These are phyloP conservation scores for Octopus sinensis DNA, from an alignment of 1,140 invertebrate genomes.

Conservation along the genomic window DNA sequence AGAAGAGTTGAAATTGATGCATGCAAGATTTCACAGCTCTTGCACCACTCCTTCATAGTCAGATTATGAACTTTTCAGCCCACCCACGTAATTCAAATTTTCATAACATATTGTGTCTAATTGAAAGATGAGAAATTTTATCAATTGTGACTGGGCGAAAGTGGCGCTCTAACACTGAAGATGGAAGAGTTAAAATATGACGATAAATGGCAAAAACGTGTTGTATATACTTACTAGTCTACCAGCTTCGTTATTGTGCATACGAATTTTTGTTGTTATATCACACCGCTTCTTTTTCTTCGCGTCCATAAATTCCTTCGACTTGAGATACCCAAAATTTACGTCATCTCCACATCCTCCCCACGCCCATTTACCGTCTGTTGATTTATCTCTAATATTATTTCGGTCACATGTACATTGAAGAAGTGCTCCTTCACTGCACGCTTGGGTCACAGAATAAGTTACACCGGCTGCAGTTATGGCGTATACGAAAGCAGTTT, in stretches of 20 bases:
- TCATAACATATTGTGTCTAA: too few relatives aligned
- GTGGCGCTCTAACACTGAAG: too few relatives aligned
- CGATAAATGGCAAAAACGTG: too few relatives aligned
- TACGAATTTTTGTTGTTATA: conserved; percentile 48
- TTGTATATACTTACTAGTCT: conserved; percentile 41
- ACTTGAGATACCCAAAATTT: conserved; percentile 91
- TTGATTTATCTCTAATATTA: conserved; percentile 46
- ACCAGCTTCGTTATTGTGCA: conserved; percentile 57
- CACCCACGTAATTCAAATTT: too few relatives aligned
- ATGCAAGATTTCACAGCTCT: too few relatives aligned
- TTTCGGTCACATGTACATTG: conserved; percentile 52
- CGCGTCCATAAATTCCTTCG: conserved; percentile 87
- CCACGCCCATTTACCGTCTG: conserved; percentile 89
- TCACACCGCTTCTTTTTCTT: conserved; percentile 57
- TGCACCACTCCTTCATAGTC: too few relatives aligned
- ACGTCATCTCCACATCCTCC: conserved; percentile 94
- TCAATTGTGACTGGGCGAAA: too few relatives aligned
- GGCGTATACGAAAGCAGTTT: conserved; percentile 87
- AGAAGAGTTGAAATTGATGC: too few relatives aligned
- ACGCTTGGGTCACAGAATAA: conserved; percentile 79
- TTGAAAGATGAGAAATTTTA: too few relatives aligned
- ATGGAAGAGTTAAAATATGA: too few relatives aligned
- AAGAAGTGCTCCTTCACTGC: conserved; percentile 58
- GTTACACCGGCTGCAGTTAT: conserved; percentile 84
- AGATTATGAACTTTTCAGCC: too few relatives aligned